A percentile compares a stretch with the other conserved stretches of the same genome.
Conservation (phyloP, 2,888 invertebrate species). For the Eupithecia insigniata region DNA sequence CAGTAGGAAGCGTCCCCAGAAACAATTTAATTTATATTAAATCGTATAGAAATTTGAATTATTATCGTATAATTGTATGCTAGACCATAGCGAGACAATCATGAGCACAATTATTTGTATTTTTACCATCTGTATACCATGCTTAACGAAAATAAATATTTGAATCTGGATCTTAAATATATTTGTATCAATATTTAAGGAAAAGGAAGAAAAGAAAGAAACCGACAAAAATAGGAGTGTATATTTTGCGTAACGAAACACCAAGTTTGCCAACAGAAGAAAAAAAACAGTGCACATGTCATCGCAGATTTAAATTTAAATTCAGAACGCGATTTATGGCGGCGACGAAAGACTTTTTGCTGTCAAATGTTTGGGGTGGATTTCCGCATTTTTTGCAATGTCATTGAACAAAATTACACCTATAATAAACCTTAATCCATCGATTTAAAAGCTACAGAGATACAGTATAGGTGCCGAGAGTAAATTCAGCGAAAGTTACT, state of each 20-base stretch:
- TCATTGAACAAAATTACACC: not conserved
- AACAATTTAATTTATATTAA: too few relatives aligned
- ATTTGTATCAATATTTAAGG: not conserved
- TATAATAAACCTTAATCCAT: slow-evolving; percentile 11
- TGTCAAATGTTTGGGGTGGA: slow-evolving; percentile 44
- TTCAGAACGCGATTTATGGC: slow-evolving; percentile 51
- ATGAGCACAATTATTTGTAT: too few relatives aligned
- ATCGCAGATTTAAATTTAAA: slow-evolving; percentile 45
- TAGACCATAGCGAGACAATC: too few relatives aligned
- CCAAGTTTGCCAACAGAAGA: slow-evolving; percentile 22
- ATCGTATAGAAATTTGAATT: too few relatives aligned
- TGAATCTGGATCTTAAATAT: too few relatives aligned
- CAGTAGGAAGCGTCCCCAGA: too few relatives aligned
- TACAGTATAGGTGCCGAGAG: not conserved
- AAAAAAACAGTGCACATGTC: slow-evolving; percentile 40
- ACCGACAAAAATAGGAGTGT: not conserved
- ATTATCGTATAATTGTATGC: too few relatives aligned
- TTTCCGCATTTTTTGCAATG: slow-evolving; percentile 47
- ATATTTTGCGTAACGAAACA: slow-evolving; percentile 28
- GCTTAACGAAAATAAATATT: too few relatives aligned
- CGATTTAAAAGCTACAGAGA: not conserved
- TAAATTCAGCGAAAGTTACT: not conserved
- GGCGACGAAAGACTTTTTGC: slow-evolving; percentile 51
- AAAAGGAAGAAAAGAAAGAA: not conserved
- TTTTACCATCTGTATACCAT: too few relatives aligned